Conservation (phyloP, 1,140 invertebrate species). For the Drosophila mauritiana region DNA sequence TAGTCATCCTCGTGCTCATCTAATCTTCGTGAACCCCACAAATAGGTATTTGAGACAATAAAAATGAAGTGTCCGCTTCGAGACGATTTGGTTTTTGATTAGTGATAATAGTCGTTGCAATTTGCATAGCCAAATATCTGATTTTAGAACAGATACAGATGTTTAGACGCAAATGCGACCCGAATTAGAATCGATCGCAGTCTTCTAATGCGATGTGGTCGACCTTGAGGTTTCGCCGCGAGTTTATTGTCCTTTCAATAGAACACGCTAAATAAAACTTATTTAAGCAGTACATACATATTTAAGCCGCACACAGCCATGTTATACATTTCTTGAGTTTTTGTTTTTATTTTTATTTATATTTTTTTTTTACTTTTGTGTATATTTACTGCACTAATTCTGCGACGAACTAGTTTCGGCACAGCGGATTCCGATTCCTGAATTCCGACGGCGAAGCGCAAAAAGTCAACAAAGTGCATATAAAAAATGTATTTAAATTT, state of each 20-base stretch:
- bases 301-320: slow-evolving; percentile 23
- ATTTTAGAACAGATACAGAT: slow-evolving; percentile 24
- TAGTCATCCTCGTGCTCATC: not conserved
- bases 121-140: slow-evolving; percentile 19
- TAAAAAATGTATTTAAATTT: slow-evolving; percentile 73
- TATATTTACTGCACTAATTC: slow-evolving; percentile 79
- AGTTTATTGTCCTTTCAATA: slow-evolving; percentile 84
- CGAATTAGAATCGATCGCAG: slow-evolving; percentile 35
- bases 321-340: slow-evolving; percentile 36
- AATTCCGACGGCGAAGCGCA: slow-evolving; percentile 21
- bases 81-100: not conserved
- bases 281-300: slow-evolving; percentile 50
- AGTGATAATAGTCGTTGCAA: not conserved
- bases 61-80: not conserved
- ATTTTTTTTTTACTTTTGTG: not conserved
- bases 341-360: not conserved
- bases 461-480: slow-evolving; percentile 72
- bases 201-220: slow-evolving; percentile 76
- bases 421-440: slow-evolving; percentile 57
- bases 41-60: slow-evolving; percentile 1
- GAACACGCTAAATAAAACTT: slow-evolving; percentile 79
- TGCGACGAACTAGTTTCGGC: slow-evolving; percentile 71
- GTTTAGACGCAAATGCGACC: slow-evolving; percentile 8
- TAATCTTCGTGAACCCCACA: not conserved
- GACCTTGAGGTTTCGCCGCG: slow-evolving; percentile 70